Conservation (phyloP, 2,888 invertebrate species). For the Ypsolopha scabrella region DNA sequence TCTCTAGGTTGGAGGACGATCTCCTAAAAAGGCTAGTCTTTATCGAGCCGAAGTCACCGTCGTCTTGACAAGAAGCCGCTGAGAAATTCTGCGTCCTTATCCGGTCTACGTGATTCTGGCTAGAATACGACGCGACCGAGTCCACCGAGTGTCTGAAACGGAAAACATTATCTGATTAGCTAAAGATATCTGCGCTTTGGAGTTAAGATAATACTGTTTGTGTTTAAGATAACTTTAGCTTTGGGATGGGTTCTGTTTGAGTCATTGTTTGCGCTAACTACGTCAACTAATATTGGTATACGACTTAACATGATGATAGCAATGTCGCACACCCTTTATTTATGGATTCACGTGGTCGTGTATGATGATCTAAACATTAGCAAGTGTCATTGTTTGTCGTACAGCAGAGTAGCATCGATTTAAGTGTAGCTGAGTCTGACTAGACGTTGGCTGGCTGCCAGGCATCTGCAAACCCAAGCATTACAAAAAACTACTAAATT, state of each 20-base stretch:
- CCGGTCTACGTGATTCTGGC: slow-evolving; percentile 71
- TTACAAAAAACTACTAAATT: too few species aligned
- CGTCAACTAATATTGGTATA: slow-evolving; percentile 31
- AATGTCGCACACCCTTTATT: background rate
- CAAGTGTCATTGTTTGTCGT: background rate
- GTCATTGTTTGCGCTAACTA: slow-evolving; percentile 29
- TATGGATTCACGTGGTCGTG: background rate
- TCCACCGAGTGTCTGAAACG: slow-evolving; percentile 69
- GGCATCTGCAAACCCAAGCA: background rate
- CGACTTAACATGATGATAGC: slow-evolving; percentile 5
- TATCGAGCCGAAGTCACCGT: slow-evolving; percentile 61
- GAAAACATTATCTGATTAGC: slow-evolving; percentile 47
- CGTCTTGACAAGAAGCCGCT: slow-evolving; percentile 68
- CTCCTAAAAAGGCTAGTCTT: slow-evolving; percentile 64
- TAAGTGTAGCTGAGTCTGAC: background rate
- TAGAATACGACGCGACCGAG: slow-evolving; percentile 72
- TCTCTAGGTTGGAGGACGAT: slow-evolving; percentile 59
- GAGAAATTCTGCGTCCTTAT: slow-evolving; percentile 68
- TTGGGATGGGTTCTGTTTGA: slow-evolving; percentile 28
- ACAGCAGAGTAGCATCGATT: background rate
- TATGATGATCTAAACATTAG: slow-evolving; percentile 1
- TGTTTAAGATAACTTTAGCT: slow-evolving; percentile 30
- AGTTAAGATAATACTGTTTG: slow-evolving; percentile 43
- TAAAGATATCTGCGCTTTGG: slow-evolving; percentile 27
- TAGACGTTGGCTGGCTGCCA: background rate